A percentile compares a stretch with the other conserved stretches of the same genome.
Conservation (phyloP, 2,113 vertebrate genomes). For the Piprites chloris region DNA sequence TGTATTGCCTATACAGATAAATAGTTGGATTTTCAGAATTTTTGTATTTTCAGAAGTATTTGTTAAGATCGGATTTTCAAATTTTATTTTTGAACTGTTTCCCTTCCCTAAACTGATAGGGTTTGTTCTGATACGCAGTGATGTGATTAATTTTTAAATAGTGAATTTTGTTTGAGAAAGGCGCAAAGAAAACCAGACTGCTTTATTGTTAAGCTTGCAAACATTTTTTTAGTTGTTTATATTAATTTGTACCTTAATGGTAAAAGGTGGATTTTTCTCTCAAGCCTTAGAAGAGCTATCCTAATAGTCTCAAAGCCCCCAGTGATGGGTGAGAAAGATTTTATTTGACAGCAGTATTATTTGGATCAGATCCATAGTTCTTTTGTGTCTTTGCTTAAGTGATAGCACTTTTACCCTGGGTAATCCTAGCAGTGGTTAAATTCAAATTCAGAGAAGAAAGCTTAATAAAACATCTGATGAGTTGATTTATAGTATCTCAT, state of each 20-base stretch:
- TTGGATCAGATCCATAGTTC: neutral
- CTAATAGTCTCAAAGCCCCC: neutral
- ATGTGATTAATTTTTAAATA: neutral
- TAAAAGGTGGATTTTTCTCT: neutral
- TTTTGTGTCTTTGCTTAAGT: neutral
- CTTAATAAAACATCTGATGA: neutral
- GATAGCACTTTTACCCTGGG: neutral
- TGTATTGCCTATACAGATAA: neutral
- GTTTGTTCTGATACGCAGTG: fast-evolving
- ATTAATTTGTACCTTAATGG: neutral
- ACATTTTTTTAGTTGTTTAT: neutral
- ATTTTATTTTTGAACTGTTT: neutral
- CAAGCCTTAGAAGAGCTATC: neutral
- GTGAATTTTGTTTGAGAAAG: neutral
- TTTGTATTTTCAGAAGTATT: neutral
- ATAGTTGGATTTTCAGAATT: neutral
- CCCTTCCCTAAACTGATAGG: neutral
- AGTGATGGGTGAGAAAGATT: neutral
- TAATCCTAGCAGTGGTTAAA: neutral
- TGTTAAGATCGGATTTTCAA: neutral
- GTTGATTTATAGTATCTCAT: constrained; percentile 24
- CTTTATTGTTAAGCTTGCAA: neutral
- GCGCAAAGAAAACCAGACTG: neutral
- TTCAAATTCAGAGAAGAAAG: constrained; percentile 19
- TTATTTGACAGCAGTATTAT: neutral